A percentile compares a stretch with the other conserved stretches of the same genome.
phyloP scores from a whole-genome alignment of 64 coral and sea anemone genomes.

The Dendronephthya gigantea region DNA sequence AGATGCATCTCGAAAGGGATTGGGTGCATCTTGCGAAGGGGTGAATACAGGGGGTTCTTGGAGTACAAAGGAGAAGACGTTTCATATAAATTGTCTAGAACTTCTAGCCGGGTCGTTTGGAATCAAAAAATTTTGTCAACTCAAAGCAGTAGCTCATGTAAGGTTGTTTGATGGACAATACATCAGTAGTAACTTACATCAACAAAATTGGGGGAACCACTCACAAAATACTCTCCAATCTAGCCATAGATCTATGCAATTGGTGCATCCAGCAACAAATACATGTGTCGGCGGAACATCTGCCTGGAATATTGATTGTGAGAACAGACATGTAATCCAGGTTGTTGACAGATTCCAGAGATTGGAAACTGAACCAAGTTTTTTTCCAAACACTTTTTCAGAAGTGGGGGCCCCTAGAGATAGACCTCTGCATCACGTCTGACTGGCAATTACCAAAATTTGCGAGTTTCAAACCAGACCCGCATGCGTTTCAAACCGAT shows the following conservation, averaged over 20 bases:
- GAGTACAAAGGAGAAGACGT: neutral
- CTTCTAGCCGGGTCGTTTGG: neutral
- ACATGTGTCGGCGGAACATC: conserved; percentile 3
- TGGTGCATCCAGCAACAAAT: neutral
- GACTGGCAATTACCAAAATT: neutral
- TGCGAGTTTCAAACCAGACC: conserved; percentile 17
- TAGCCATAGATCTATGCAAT: neutral
- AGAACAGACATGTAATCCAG: neutral
- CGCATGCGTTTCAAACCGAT: neutral
- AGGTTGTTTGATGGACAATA: neutral
- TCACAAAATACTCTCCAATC: neutral
- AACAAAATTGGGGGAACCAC: neutral
- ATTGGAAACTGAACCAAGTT: neutral
- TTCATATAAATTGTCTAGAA: neutral
- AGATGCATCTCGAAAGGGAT: neutral
- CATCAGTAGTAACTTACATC: neutral
- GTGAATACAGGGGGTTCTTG: neutral
- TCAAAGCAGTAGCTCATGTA: neutral
- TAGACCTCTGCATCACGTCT: conserved; percentile 8
- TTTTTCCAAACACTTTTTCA: neutral
- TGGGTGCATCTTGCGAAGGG: neutral
- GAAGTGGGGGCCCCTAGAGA: neutral
- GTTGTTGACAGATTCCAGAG: neutral
- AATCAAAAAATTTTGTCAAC: neutral
- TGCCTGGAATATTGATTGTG: neutral